Conservation (phyloP, 2,797 vertebrate genomes). For the Chelidonichthys spinosus region DNA sequence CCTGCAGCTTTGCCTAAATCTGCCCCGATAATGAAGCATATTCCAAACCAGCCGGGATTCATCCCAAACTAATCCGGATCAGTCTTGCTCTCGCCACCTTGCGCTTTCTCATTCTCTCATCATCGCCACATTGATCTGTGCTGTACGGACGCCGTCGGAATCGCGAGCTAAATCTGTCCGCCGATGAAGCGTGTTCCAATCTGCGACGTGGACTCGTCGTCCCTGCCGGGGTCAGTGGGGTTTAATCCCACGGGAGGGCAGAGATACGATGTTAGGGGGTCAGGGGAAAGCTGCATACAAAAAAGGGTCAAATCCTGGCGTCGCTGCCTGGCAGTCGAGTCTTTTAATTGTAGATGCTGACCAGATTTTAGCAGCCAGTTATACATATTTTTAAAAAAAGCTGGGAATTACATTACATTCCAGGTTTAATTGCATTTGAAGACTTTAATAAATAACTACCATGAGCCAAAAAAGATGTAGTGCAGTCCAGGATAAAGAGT, state of each 20-base stretch:
- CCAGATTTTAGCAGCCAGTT: too few species aligned
- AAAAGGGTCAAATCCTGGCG: constrained; percentile 50
- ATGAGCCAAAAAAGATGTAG: constrained; percentile 15
- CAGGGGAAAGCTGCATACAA: constrained; percentile 36
- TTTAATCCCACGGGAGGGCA: constrained; percentile 68
- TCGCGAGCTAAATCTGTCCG: constrained; percentile 68
- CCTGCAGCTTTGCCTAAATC: constrained; percentile 33
- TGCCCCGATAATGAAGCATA: constrained; percentile 16
- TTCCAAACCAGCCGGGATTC: not conserved
- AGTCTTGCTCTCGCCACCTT: constrained; percentile 32
- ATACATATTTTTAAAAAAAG: not conserved
- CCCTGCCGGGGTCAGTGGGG: constrained; percentile 35
- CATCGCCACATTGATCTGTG: constrained; percentile 40
- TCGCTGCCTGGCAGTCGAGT: not conserved
- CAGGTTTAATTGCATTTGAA: not conserved
- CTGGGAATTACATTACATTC: not conserved
- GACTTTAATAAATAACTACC: not conserved
- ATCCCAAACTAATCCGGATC: constrained; percentile 45
- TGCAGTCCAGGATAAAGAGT: constrained; percentile 11
- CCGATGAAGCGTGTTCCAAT: constrained; percentile 72
- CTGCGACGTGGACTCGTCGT: constrained; percentile 57
- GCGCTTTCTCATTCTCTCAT: constrained; percentile 18
- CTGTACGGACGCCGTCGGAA: constrained; percentile 39
- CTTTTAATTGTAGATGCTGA: not conserved
- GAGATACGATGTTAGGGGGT: constrained; percentile 36